Evolutionary conservation across 1,140 invertebrate genomes (phyloP), one percentile per base, ranked within the genome.

Genomic region (Tribolium madens): DNA sequence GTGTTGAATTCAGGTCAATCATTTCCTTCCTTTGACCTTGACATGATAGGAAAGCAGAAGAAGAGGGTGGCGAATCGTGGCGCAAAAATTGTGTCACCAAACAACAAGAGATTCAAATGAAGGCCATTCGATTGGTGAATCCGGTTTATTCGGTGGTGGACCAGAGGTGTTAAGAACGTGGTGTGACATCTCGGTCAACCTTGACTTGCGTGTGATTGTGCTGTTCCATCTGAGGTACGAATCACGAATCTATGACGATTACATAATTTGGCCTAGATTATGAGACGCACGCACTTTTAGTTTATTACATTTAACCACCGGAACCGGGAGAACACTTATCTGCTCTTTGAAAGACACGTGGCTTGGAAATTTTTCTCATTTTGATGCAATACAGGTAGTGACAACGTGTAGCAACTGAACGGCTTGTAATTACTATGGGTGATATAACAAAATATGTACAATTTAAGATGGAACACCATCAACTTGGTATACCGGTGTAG

Each of bases 1-100:
- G n/a, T 14, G 64, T 14, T 21, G 33, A 75, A 79, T 79, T 79
- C 76, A 69, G 78, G 78, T 77, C 78, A 79, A 77, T 75, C 70
- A 64, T 72, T 79, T 79, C 78, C 78, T 79, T 79, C 76, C 78
- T 79, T 69, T 70, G 76, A 74, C 78, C 78, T 79, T 79, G 76
- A 77, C 78, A 79, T 46, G 15, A 36, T 18, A 26, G 52, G 3
- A 47, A 53, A 53, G 6, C 14, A 57, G 31, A 60, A 48, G 21
- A 13, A 31, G 64, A 47, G 47, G 26, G 48, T 75, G 64, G 14
- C 1, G n/a, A 14, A 15, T 75, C 50, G 7, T 26, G 74, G 21
- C 18, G 21, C 21, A 31, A 46, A 52, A 50, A 60, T 69, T 68
- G 74, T 75, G 60, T 69, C 74, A 47, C 47, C n/a, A 42, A 42